Base-by-base conservation (phyloP, 2,888 invertebrate species). In the Buathra laborator region DNA sequence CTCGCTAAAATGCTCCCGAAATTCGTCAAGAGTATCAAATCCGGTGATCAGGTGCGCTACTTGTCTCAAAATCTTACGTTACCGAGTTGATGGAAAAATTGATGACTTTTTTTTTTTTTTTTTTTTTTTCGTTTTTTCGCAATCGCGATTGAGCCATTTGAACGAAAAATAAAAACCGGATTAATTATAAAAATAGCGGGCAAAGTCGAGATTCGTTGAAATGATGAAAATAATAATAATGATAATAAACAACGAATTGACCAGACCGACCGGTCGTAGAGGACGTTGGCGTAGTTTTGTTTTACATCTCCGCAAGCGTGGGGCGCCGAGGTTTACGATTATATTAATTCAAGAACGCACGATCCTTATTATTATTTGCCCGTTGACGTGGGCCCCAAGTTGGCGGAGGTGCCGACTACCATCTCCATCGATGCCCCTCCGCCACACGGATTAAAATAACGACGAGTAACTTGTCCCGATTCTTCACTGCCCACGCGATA, bases 1-100 rank as follows among this genome's bases (percentile, higher is more conserved):
- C 93, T 98, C 46, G 96, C 96, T 72, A 96, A 95, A 89, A 95
- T 96, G 72, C 94, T 97, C 76, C 95, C 95, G 14, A 97, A 97
- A 93, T 94, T 97, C n/a, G 93, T 97, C 24, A 97, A 97, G 91
- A 95, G 95, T 0, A 95, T 98, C 71, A 95, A 94, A 44, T 92
- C 94, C 0, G 95, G 95, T 2, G 97, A 98, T 92, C 93, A 92
- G 90, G 93, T 93, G 83, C 82, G 46, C 66, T 46, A 16, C 0
- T 3, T 12, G 12, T 48, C 24, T 3, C 2, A 24, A 2, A 24
- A 24, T 24, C 24, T 2, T 24, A 24, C 1, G n/a, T 9, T 48
- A 37, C 7, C 37, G 37, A 24, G 24, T 3, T 0, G 24, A 24
- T 24, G 24, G 24, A 24, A 24, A 24, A 24, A 24, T 24, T 24